phyloP scores from a whole-genome alignment of 2,113 vertebrate genomes.

The Callipepla squamata region DNA sequence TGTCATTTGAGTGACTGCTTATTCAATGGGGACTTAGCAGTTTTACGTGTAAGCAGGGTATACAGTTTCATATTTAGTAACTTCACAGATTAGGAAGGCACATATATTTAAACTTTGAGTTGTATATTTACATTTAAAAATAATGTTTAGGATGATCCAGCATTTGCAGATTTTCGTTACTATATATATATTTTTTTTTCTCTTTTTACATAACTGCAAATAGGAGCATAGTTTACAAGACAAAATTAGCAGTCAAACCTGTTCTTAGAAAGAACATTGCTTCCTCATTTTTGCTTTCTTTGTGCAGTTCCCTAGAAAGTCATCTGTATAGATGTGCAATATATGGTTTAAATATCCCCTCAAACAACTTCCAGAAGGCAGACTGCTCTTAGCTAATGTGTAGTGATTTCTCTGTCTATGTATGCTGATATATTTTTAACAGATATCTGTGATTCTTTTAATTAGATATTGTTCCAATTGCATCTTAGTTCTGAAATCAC shows the following conservation, averaged over 20 bases:
- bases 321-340: accelerated
- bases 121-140: not conserved
- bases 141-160: not conserved
- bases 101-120: not conserved
- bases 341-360: not conserved
- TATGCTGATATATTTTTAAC: not conserved
- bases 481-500: not conserved
- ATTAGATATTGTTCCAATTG: not conserved
- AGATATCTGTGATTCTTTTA: not conserved
- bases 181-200: not conserved
- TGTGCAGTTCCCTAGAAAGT: not conserved
- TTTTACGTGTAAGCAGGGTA: not conserved
- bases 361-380: not conserved
- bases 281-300: not conserved
- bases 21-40: accelerated
- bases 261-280: not conserved
- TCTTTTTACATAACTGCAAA: not conserved
- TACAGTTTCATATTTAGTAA: not conserved
- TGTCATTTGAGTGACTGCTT: not conserved
- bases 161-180: not conserved
- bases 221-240: not conserved
- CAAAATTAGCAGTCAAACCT: not conserved
- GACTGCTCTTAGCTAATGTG: not conserved
- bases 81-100: not conserved
- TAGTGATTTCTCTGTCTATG: not conserved